Evolutionary conservation across 1,140 invertebrate species (phyloP).

Genomic region (Gerris buenoi): DNA sequence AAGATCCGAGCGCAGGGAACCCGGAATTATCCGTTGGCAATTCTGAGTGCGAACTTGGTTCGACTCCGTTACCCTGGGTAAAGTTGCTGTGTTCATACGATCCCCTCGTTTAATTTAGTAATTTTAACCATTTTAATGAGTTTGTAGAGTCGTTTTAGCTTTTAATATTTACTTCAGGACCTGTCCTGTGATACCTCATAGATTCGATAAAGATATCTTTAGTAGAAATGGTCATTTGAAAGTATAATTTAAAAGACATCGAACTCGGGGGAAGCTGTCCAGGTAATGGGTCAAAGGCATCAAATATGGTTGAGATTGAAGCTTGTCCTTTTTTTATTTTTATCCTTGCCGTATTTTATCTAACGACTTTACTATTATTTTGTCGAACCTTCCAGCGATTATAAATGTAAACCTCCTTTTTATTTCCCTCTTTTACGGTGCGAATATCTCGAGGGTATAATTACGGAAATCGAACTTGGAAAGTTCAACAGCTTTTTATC

Average conservation of each 20-base stretch:
- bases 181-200: background rate
- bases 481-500: background rate
- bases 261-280: background rate
- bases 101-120: background rate
- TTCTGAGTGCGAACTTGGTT: background rate
- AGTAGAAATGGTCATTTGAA: background rate
- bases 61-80: background rate
- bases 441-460: background rate
- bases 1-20: too few species aligned
- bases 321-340: background rate
- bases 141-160: background rate
- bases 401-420: background rate
- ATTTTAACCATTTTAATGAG: background rate
- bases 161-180: background rate
- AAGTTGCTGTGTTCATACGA: background rate
- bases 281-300: constrained; percentile 5
- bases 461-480: background rate
- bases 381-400: background rate
- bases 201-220: background rate
- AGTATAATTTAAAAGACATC: background rate
- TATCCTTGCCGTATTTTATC: background rate
- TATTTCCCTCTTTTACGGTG: background rate
- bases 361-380: background rate
- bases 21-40: background rate
- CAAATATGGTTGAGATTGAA: constrained; percentile 3